These are phyloP conservation scores for Eremobia ochroleuca DNA, from an alignment of 2,888 invertebrate genomes.

Conservation along the genomic window DNA sequence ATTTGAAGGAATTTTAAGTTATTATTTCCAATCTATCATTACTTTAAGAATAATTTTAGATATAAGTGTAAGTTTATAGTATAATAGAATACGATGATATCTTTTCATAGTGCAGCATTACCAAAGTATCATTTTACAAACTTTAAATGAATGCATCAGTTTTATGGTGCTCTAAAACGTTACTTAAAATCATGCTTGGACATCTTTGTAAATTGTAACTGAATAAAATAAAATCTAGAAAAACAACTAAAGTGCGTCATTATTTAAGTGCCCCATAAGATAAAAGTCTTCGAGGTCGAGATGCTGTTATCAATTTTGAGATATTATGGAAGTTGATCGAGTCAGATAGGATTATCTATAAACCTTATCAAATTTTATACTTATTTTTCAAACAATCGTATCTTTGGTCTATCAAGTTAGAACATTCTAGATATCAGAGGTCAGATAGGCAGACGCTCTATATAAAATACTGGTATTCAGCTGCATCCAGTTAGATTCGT, in stretches of 20 bases:
- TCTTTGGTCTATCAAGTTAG: not conserved
- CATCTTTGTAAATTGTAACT: constrained; percentile 17
- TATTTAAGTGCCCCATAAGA: constrained; percentile 25
- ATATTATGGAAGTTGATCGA: constrained; percentile 18
- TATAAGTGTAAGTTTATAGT: not conserved
- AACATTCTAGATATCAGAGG: constrained; percentile 4
- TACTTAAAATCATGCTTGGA: not conserved
- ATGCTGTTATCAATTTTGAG: constrained; percentile 43
- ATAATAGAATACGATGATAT: constrained; percentile 5
- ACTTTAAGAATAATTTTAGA: constrained; percentile 23
- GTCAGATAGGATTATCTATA: constrained; percentile 33
- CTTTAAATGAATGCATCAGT: constrained; percentile 23
- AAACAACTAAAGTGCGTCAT: constrained; percentile 28
- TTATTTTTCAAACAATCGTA: not conserved
- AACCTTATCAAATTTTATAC: not conserved
- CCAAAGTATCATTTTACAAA: constrained; percentile 4
- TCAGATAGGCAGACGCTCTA: not conserved
- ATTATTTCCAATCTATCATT: not conserved
- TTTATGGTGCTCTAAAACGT: constrained; percentile 19
- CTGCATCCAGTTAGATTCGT: no score
- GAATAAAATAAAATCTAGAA: constrained; percentile 11
- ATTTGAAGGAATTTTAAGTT: constrained; percentile 46
- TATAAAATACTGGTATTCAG: not conserved
- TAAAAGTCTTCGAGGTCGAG: constrained; percentile 15
- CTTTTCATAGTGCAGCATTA: constrained; percentile 39